phyloP scores from a whole-genome alignment of 2,888 invertebrate species.

The Auanema sp. region DNA sequence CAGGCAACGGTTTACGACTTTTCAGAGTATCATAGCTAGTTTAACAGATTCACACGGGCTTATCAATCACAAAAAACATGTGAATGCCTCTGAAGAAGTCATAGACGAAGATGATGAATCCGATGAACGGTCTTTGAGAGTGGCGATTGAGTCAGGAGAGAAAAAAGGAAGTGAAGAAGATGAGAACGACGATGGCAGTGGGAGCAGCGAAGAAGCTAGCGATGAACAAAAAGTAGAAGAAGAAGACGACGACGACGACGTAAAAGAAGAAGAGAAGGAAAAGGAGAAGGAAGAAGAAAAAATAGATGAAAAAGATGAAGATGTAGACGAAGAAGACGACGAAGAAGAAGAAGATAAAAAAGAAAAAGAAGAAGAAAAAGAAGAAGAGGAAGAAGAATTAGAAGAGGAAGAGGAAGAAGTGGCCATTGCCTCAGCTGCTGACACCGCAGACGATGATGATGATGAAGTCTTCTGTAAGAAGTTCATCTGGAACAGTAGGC shows the following conservation, averaged over 20 bases:
- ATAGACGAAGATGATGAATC: background rate
- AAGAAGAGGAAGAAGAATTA: constrained; percentile 3
- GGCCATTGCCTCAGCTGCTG: background rate
- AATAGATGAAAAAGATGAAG: background rate
- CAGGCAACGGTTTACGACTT: background rate
- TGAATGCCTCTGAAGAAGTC: background rate
- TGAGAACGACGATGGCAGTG: constrained; percentile 4
- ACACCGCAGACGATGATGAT: background rate
- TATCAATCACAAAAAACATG: background rate
- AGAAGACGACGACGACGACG: background rate
- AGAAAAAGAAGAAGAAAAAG: constrained; percentile 1
- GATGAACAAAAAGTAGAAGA: constrained; percentile 6
- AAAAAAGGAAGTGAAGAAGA: background rate
- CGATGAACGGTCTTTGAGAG: background rate
- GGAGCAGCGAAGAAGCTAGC: background rate
- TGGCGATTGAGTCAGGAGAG: background rate
- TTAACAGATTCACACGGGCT: background rate
- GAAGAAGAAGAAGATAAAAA: constrained; percentile 2
- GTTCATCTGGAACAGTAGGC: constrained; percentile 64
- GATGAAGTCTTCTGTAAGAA: constrained; percentile 15
- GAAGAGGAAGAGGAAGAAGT: constrained; percentile 18
- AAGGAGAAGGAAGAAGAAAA: constrained; percentile 1
- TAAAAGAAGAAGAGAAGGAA: constrained; percentile 5
- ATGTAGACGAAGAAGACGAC: constrained; percentile 10
- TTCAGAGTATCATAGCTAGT: background rate